Evolutionary conservation across 2,888 invertebrate species (phyloP).

Genomic region (Heliconius erato): DNA sequence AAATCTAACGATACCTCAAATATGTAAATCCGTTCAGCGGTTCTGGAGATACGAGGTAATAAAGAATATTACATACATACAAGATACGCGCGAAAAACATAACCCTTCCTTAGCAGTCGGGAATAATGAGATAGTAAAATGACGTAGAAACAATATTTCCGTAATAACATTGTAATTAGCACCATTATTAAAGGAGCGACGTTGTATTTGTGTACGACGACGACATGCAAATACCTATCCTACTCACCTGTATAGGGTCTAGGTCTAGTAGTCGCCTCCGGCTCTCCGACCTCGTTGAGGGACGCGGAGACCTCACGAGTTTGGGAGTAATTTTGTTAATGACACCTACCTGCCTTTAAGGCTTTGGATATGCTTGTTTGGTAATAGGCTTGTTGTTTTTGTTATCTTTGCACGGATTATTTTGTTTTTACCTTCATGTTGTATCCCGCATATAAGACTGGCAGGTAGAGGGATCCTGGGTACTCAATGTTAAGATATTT

Average conservation of each 20-base stretch:
- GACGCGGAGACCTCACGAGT: constrained; percentile 30
- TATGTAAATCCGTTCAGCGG: no score
- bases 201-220: constrained; percentile 21
- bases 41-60: no score
- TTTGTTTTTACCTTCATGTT: background rate
- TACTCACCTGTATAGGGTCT: constrained; percentile 35
- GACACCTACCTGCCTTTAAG: constrained; percentile 14
- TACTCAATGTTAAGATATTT: no score
- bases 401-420: background rate
- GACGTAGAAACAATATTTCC: background rate
- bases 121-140: no score
- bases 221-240: constrained; percentile 41
- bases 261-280: constrained; percentile 30
- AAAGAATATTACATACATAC: no score
- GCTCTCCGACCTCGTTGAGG: constrained; percentile 35
- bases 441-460: background rate
- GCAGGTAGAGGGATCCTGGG: no score
- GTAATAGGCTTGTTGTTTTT: background rate
- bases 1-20: no score
- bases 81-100: no score
- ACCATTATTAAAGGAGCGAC: constrained; percentile 18
- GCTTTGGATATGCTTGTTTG: background rate
- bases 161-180: constrained; percentile 12
- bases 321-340: constrained; percentile 35
- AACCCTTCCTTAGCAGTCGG: no score